Evolutionary conservation across 2,113 vertebrate genomes (phyloP).

Genomic region (Upupa epops): DNA sequence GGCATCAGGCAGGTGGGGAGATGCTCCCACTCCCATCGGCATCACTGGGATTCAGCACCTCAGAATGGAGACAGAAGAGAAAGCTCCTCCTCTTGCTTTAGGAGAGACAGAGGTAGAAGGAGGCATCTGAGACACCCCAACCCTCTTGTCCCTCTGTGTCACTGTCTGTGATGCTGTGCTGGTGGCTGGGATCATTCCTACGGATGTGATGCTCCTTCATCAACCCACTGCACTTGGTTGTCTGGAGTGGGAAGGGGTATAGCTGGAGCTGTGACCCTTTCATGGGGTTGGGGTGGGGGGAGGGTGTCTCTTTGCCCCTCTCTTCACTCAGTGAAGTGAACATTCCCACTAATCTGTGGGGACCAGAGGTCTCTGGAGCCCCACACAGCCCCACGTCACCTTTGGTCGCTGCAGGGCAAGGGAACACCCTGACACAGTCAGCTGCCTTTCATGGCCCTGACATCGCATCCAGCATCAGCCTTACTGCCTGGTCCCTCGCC

Average conservation of each 20-base stretch:
- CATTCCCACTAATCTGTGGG: not conserved
- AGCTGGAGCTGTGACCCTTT: not conserved
- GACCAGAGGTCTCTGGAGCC: constrained; percentile 15
- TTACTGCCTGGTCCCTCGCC: not conserved
- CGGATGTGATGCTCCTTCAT: not conserved
- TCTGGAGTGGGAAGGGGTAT: not conserved
- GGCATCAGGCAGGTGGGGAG: not conserved
- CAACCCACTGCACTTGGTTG: not conserved
- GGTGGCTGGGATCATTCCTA: not conserved
- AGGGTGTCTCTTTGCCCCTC: not conserved
- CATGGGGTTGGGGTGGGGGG: no score
- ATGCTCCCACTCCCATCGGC: not conserved
- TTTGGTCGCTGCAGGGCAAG: not conserved
- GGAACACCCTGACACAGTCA: not conserved
- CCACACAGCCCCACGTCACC: not conserved
- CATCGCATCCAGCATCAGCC: not conserved
- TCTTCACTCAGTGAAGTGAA: not conserved
- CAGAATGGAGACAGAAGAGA: not conserved
- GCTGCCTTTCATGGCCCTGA: not conserved
- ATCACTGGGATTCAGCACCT: not conserved
- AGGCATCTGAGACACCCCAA: not conserved
- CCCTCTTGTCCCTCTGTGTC: not conserved
- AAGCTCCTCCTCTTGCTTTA: not conserved
- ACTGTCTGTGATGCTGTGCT: not conserved
- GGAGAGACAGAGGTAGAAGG: not conserved